A percentile compares a stretch with the other conserved stretches of the same genome.
phyloP scores from a whole-genome alignment of 2,888 invertebrate genomes.

The Elegia similella region DNA sequence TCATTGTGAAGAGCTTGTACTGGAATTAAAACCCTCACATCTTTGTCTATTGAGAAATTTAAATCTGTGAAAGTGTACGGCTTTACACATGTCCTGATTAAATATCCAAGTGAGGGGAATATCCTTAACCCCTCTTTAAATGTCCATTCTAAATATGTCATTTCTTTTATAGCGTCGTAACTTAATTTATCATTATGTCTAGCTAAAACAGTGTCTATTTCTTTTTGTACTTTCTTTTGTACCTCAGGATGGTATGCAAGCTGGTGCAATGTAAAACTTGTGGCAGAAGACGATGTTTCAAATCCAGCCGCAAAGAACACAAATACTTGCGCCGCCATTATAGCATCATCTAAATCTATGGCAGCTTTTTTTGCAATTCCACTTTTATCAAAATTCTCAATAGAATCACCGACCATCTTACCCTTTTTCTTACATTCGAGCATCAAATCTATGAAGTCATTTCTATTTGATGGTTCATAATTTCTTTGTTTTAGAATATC shows the following conservation, averaged over 20 bases:
- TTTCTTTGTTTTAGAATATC: slow-evolving; percentile 27
- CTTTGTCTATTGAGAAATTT: slow-evolving; percentile 28
- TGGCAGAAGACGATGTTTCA: slow-evolving; percentile 39
- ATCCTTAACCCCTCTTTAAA: slow-evolving; percentile 41
- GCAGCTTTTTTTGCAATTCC: slow-evolving; percentile 27
- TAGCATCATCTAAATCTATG: slow-evolving; percentile 27
- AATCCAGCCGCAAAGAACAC: slow-evolving; percentile 39
- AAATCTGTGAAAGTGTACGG: slow-evolving; percentile 23
- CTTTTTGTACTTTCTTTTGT: slow-evolving; percentile 44
- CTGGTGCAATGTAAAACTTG: slow-evolving; percentile 42
- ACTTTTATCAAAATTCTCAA: slow-evolving; percentile 28
- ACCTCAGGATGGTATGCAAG: slow-evolving; percentile 44
- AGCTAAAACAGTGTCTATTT: slow-evolving; percentile 40
- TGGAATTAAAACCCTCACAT: slow-evolving; percentile 35
- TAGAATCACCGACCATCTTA: slow-evolving; percentile 29
- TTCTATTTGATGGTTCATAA: slow-evolving; percentile 32
- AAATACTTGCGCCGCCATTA: slow-evolving; percentile 36
- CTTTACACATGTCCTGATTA: slow-evolving; percentile 16
- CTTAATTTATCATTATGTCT: slow-evolving; percentile 35
- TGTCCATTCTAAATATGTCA: slow-evolving; percentile 34
- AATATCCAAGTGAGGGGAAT: slow-evolving; percentile 34
- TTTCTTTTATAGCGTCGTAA: slow-evolving; percentile 37
- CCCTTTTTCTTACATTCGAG: slow-evolving; percentile 34
- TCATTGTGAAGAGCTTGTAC: slow-evolving; percentile 41
- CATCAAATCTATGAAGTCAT: slow-evolving; percentile 41